phyloP scores from a whole-genome alignment of 2,888 invertebrate genomes.

The Cyclophora punctaria region DNA sequence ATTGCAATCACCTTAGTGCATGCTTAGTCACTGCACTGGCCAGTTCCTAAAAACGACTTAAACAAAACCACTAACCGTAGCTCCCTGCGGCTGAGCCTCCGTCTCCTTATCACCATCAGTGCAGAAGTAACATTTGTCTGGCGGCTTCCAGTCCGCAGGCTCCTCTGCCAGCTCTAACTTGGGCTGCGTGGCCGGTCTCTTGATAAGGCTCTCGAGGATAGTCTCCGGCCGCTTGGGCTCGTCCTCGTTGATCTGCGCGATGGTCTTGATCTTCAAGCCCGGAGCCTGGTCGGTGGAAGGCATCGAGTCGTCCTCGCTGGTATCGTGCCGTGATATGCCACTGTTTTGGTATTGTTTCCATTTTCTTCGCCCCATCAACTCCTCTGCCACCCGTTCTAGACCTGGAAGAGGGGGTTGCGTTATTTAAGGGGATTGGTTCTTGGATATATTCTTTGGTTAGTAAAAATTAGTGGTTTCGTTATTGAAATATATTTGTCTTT shows the following conservation, averaged over 20 bases:
- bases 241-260: conserved; percentile 70
- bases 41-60: no score
- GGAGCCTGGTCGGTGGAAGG: conserved; percentile 66
- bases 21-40: no score
- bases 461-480: not conserved
- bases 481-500: no score
- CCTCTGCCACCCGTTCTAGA: conserved; percentile 97
- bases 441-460: not conserved
- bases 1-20: no score
- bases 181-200: conserved; percentile 64
- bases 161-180: conserved; percentile 58
- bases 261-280: conserved; percentile 69
- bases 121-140: conserved; percentile 90
- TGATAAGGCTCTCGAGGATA: conserved; percentile 71
- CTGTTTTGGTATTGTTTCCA: conserved; percentile 95
- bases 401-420: conserved; percentile 70
- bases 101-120: conserved; percentile 58
- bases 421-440: not conserved
- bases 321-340: conserved; percentile 66
- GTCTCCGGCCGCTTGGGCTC: conserved; percentile 59
- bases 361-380: conserved; percentile 97
- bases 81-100: conserved; percentile 32
- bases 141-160: conserved; percentile 85
- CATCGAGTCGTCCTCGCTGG: conserved; percentile 66
- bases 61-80: conserved; percentile 31